Base-by-base conservation (phyloP, 2,113 vertebrate species). In the Nesogale talazaci region DNA sequence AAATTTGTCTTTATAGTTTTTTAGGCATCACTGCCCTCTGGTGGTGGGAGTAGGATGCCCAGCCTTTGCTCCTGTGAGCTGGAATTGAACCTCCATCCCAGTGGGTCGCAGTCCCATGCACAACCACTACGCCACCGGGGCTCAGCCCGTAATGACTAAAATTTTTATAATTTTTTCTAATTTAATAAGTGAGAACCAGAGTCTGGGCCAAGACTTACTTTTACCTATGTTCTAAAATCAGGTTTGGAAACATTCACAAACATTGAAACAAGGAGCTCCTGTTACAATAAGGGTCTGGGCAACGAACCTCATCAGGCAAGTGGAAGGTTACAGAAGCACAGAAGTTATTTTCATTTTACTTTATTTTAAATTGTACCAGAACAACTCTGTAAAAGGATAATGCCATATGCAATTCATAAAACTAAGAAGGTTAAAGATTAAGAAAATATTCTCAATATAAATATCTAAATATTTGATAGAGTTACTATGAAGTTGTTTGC, bases 371-470 rank as follows among this genome's bases (percentile, higher is more conserved):
- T 63, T 82, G 56, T 20, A 77, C 65, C 46, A 57, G 42, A 77
- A 40, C 82, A 88, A 85, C 17, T 84, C 7, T 63, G 22, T 69
- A 81, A 23, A 86, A 81, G 42, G 29, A 22, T 52, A 61, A 88
- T 17, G 77, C 10, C 59, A 87, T 9, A 88, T 75, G 90, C 83
- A 78, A 91, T 17, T 91, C 87, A 81, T 36, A 72, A 5, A 42
- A 80, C 70, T 83, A 80, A 76, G 83, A 76, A 79, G 25, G n/a
- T 87, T 85, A 86, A 86, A 88, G 83, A 82, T 27, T 86, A 40
- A 76, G 84, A 84, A 69, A 92, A 69, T 4, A 82, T 46, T 57
- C 93, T 52, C 82, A 95, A 80, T 85, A 80, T 42, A 87, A 92
- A 80, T 38, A 81, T 40, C 14, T 52, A 10, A 12, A 52, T 52